Conservation (phyloP, 2,888 invertebrate species). For the Zhuqinia jingwanae region DNA sequence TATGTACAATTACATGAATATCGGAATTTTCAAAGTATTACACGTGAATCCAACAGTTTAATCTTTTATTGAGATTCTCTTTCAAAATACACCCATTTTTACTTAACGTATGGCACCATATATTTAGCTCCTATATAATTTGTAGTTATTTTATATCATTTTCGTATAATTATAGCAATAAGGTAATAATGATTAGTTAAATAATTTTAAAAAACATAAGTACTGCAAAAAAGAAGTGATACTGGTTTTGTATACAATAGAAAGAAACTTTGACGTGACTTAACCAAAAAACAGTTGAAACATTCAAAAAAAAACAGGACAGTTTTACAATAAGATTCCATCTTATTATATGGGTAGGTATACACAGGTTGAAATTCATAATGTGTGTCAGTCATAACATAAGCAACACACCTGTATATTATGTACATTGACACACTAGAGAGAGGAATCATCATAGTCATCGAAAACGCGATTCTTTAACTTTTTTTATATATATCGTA, state of each 20-base stretch:
- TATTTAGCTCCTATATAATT: slow-evolving; percentile 24
- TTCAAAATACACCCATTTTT: not conserved
- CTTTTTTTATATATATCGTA: too few species aligned
- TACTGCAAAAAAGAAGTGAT: slow-evolving; percentile 4
- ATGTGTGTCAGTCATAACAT: too few species aligned
- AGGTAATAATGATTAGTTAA: not conserved
- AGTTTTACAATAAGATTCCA: too few species aligned
- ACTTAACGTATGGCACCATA: slow-evolving; percentile 34
- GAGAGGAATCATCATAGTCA: too few species aligned
- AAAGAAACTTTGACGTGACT: not conserved
- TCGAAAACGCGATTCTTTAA: too few species aligned
- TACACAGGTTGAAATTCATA: too few species aligned
- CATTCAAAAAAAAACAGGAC: not conserved
- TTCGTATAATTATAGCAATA: not conserved
- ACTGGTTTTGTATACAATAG: not conserved
- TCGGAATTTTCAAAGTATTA: not conserved
- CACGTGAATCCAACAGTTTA: not conserved
- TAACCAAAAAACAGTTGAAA: not conserved
- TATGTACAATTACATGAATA: not conserved
- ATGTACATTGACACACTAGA: too few species aligned
- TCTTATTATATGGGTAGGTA: too few species aligned
- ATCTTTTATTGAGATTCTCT: slow-evolving; percentile 24
- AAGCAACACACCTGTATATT: too few species aligned
- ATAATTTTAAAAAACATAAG: slow-evolving; percentile 20
- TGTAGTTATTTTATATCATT: not conserved